Percentiles rank a stretch among this genome's conserved stretches.
Evolutionary conservation across 1,140 invertebrate genomes (phyloP).

Genomic region (Listronotus bonariensis): DNA sequence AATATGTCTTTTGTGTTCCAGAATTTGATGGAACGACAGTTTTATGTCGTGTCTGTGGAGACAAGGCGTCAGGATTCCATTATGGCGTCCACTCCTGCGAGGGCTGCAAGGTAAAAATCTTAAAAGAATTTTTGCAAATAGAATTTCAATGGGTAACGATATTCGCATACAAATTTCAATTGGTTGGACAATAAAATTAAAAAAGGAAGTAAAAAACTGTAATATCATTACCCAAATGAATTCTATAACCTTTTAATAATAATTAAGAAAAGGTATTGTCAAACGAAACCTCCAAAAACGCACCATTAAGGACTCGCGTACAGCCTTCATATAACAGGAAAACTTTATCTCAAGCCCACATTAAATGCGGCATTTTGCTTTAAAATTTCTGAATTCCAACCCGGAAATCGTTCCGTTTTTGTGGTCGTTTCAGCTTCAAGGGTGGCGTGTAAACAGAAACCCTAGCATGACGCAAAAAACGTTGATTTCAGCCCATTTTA

Average conservation of each 20-base stretch:
- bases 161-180: too few relatives aligned
- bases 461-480: too few relatives aligned
- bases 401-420: too few relatives aligned
- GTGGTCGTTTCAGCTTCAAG: too few relatives aligned
- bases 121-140: not conserved
- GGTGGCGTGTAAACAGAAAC: too few relatives aligned
- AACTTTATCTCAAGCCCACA: not conserved
- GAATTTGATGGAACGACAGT: slow-evolving; percentile 99
- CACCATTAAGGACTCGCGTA: slow-evolving; percentile 4
- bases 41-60: slow-evolving; percentile 95
- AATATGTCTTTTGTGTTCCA: slow-evolving; percentile 65
- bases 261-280: not conserved
- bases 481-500: too few relatives aligned
- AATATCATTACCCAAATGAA: slow-evolving; percentile 2
- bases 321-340: not conserved
- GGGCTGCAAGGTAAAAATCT: slow-evolving; percentile 93
- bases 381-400: not conserved
- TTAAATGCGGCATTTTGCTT: not conserved
- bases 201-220: too few relatives aligned
- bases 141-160: not conserved
- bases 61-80: slow-evolving; percentile 98
- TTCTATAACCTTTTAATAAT: not conserved
- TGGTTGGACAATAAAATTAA: too few relatives aligned
- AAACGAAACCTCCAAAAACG: not conserved
- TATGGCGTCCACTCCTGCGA: slow-evolving; percentile 99